Conservation (phyloP, 2,797 vertebrate species). For the Sebastes steindachneri region DNA sequence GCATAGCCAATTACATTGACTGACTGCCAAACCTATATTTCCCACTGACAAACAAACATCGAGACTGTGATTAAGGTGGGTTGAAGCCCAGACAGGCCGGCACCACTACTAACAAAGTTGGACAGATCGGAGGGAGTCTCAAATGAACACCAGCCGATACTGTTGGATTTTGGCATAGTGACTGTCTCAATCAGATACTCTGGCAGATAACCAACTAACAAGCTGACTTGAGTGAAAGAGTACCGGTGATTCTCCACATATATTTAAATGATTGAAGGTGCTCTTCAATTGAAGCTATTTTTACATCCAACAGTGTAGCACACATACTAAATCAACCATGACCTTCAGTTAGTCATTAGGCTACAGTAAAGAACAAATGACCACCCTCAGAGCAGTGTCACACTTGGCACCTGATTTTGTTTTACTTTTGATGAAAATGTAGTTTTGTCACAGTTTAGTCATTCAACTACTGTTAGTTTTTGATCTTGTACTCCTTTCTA, state of each 20-base stretch:
- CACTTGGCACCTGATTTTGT: neutral
- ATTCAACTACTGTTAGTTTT: neutral
- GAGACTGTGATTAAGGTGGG: slow-evolving; percentile 63
- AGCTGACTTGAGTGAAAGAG: slow-evolving; percentile 13
- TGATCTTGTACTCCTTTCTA: neutral
- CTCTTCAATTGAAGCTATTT: neutral
- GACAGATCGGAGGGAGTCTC: slow-evolving; percentile 41
- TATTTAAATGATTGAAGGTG: neutral
- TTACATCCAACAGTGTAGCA: neutral
- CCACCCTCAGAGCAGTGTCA: neutral
- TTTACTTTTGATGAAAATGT: neutral
- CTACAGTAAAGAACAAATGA: no score
- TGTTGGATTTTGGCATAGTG: slow-evolving; percentile 16
- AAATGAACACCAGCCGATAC: slow-evolving; percentile 19
- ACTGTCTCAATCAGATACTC: slow-evolving; percentile 35
- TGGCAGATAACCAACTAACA: slow-evolving; percentile 31
- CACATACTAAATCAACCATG: neutral
- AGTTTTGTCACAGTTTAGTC: neutral
- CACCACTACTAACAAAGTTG: slow-evolving; percentile 42
- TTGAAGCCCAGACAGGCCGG: slow-evolving; percentile 37
- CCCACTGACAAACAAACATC: slow-evolving; percentile 69
- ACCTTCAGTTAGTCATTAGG: neutral
- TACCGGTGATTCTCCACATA: neutral
- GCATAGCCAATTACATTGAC: slow-evolving; percentile 76
- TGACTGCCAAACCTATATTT: slow-evolving; percentile 62